phyloP scores from a whole-genome alignment of 1,140 invertebrate genomes.

The Acromyrmex echinatior region DNA sequence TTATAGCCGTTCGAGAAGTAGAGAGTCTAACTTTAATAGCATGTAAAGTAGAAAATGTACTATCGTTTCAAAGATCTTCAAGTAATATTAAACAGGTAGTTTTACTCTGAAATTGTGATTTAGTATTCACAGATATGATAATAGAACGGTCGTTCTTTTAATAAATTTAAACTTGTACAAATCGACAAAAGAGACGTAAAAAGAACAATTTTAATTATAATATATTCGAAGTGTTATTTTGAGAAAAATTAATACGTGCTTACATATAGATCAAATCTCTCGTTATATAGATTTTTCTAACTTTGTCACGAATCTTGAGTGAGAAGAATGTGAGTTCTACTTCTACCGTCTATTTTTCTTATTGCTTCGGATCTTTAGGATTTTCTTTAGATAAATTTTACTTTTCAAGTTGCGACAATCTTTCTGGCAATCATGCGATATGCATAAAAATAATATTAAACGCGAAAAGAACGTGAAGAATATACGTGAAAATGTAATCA shows the following conservation, averaged over 20 bases:
- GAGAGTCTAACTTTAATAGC: conserved; percentile 26
- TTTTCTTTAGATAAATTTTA: conserved; percentile 18
- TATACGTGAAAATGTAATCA: conserved; percentile 38
- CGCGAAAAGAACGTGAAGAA: conserved; percentile 42
- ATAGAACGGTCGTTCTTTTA: not conserved
- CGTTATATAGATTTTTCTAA: conserved; percentile 25
- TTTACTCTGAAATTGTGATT: conserved; percentile 4
- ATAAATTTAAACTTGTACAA: not conserved
- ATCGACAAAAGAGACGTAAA: not conserved
- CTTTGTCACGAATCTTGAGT: conserved; percentile 16
- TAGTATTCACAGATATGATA: not conserved
- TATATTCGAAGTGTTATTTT: not conserved
- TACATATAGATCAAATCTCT: not conserved
- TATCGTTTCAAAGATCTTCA: not conserved
- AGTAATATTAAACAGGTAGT: conserved; percentile 9
- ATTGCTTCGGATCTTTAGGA: not conserved
- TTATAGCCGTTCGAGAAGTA: conserved; percentile 54
- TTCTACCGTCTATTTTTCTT: conserved; percentile 24
- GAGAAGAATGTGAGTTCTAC: conserved; percentile 41
- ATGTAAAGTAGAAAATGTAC: conserved; percentile 41
- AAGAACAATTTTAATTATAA: not conserved
- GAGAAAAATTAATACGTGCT: conserved; percentile 20
- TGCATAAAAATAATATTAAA: conserved; percentile 57
- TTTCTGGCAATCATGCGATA: not conserved
- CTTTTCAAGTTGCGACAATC: not conserved